phyloP scores from a whole-genome alignment of 2,113 vertebrate species.

The Formicarius rufipectus region DNA sequence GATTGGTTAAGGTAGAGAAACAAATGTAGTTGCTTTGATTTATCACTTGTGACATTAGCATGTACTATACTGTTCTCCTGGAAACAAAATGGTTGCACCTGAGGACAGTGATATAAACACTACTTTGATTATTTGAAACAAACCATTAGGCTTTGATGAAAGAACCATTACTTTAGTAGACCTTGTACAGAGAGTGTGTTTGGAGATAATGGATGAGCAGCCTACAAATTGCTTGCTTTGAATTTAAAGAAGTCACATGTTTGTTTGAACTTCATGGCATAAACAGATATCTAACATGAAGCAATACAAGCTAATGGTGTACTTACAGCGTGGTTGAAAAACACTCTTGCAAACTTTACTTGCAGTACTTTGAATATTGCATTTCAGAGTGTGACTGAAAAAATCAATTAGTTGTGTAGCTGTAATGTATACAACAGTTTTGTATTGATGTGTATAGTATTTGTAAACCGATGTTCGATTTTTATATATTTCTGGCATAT shows the following conservation, averaged over 20 bases:
- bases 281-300: slow-evolving; percentile 46
- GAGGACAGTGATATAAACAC: slow-evolving; percentile 79
- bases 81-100: slow-evolving; percentile 79
- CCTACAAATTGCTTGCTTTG: slow-evolving; percentile 68
- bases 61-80: slow-evolving; percentile 66
- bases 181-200: slow-evolving; percentile 48
- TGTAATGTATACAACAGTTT: not conserved
- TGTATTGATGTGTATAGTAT: not conserved
- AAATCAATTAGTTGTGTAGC: not conserved
- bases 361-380: not conserved
- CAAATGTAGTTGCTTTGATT: slow-evolving; percentile 78
- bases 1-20: slow-evolving; percentile 73
- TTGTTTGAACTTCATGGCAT: slow-evolving; percentile 63
- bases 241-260: slow-evolving; percentile 74
- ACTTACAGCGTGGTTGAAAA: slow-evolving; percentile 19
- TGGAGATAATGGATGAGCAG: slow-evolving; percentile 73
- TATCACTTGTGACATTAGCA: slow-evolving; percentile 77
- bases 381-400: not conserved
- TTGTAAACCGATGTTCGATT: not conserved
- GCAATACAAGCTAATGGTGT: slow-evolving; percentile 45
- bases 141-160: slow-evolving; percentile 82
- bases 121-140: slow-evolving; percentile 82
- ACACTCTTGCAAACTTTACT: not conserved
- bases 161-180: slow-evolving; percentile 72
- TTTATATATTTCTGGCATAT: not conserved